Conservation (phyloP, 2,888 invertebrate genomes). For the Aquatica leii region DNA sequence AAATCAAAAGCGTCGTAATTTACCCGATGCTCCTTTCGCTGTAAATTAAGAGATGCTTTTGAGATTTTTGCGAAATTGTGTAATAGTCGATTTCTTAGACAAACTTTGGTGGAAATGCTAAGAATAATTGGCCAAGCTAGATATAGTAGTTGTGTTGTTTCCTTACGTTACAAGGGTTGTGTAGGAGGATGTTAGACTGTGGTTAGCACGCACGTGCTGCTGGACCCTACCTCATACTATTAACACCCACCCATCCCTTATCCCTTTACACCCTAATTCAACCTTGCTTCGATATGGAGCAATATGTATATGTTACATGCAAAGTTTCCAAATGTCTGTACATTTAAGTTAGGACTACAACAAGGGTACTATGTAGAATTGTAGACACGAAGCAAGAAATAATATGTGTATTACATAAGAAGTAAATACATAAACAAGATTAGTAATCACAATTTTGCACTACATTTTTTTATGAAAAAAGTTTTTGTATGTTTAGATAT, state of each 20-base stretch:
- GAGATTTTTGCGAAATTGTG: not conserved
- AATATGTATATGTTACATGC: constrained; percentile 39
- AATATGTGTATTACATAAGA: not conserved
- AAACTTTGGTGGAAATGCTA: constrained; percentile 42
- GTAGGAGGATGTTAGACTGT: constrained; percentile 59
- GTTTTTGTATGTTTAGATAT: too few species aligned
- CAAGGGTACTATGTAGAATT: constrained; percentile 26
- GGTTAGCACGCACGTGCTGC: constrained; percentile 59
- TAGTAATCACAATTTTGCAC: not conserved
- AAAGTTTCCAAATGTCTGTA: constrained; percentile 35
- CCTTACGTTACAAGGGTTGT: constrained; percentile 58
- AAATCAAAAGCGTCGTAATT: not conserved
- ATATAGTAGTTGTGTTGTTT: constrained; percentile 58
- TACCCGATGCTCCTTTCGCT: too few species aligned
- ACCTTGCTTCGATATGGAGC: constrained; percentile 36
- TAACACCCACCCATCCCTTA: constrained; percentile 39
- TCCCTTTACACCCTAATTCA: constrained; percentile 41
- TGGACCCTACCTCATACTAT: constrained; percentile 54
- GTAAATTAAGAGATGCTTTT: not conserved
- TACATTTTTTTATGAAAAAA: too few species aligned
- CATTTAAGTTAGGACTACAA: constrained; percentile 27
- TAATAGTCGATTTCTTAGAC: constrained; percentile 12
- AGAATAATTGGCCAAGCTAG: constrained; percentile 51
- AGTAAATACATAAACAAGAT: not conserved
- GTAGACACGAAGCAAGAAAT: constrained; percentile 28